A percentile compares a stretch with the other conserved stretches of the same genome.
Evolutionary conservation across 2,888 invertebrate genomes (phyloP).

Genomic region (Hemaris fuciformis): DNA sequence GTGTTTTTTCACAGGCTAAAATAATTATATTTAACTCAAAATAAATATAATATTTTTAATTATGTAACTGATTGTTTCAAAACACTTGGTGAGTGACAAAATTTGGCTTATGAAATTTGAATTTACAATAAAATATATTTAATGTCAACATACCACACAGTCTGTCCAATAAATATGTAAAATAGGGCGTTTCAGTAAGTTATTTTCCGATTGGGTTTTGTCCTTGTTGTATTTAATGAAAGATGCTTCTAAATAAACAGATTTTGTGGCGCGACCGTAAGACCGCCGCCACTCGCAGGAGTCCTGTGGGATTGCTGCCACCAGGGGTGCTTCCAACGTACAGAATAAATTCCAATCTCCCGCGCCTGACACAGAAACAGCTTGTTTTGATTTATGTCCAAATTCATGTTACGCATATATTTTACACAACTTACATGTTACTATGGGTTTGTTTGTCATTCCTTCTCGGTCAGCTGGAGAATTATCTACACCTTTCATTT

Average conservation of each 20-base stretch:
- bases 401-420: constrained; percentile 12
- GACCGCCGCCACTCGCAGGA: constrained; percentile 96
- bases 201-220: constrained; percentile 87
- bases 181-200: constrained; percentile 92
- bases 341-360: constrained; percentile 93
- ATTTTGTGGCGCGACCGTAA: constrained; percentile 91
- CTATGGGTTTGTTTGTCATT: constrained; percentile 86
- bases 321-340: constrained; percentile 88
- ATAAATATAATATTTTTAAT: not conserved
- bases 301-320: constrained; percentile 91
- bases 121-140: not conserved
- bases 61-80: not conserved
- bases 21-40: too few species aligned
- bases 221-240: constrained; percentile 91
- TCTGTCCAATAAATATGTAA: constrained; percentile 98
- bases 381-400: constrained; percentile 18
- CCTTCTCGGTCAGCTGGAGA: constrained; percentile 72
- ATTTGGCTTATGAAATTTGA: not conserved
- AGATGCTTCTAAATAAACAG: constrained; percentile 90
- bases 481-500: constrained; percentile 83
- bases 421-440: constrained; percentile 84
- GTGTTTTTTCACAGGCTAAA: too few species aligned
- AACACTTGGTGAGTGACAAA: not conserved
- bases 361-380: constrained; percentile 82
- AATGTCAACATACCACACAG: constrained; percentile 87